Evolutionary conservation across 2,888 invertebrate species (phyloP).

Genomic region (Plemyria rubiginata): DNA sequence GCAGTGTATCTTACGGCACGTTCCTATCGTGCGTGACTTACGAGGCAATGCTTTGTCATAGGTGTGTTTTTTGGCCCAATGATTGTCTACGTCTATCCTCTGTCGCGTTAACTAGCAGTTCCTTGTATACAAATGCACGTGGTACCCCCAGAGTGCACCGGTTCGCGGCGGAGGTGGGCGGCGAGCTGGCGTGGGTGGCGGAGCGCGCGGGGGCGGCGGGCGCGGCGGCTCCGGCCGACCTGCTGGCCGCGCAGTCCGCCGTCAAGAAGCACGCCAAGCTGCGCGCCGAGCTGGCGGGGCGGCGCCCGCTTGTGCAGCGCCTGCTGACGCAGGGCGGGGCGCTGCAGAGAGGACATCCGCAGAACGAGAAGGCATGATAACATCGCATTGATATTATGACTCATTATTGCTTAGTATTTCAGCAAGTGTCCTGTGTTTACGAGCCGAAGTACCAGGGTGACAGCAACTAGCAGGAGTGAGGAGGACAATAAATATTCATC

Average conservation of each 20-base stretch:
- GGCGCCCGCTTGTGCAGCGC: constrained; percentile 93
- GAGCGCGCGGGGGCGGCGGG: constrained; percentile 94
- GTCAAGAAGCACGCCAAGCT: constrained; percentile 97
- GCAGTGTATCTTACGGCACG: no score
- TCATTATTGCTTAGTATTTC: constrained; percentile 26
- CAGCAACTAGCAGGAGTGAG: constrained; percentile 36
- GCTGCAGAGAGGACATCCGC: constrained; percentile 91
- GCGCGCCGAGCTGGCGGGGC: constrained; percentile 94
- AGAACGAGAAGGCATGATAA: constrained; percentile 90
- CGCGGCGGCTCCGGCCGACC: constrained; percentile 91
- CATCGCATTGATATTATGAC: no score
- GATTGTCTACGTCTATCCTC: no score
- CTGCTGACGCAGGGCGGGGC: constrained; percentile 91
- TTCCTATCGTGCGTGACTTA: no score
- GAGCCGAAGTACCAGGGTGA: constrained; percentile 32
- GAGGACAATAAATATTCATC: constrained; percentile 41
- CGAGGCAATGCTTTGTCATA: no score
- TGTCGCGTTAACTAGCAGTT: no score
- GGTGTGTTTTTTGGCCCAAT: no score
- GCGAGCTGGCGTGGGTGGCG: constrained; percentile 97
- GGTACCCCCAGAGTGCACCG: no score
- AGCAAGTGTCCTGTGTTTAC: constrained; percentile 21
- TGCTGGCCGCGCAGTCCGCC: constrained; percentile 96
- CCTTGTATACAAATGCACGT: no score
- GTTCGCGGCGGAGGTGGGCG: constrained; percentile 96